Percentiles rank a stretch among this genome's conserved stretches.
Conservation (phyloP, 2,888 invertebrate species). For the Stegana nigrithorax region DNA sequence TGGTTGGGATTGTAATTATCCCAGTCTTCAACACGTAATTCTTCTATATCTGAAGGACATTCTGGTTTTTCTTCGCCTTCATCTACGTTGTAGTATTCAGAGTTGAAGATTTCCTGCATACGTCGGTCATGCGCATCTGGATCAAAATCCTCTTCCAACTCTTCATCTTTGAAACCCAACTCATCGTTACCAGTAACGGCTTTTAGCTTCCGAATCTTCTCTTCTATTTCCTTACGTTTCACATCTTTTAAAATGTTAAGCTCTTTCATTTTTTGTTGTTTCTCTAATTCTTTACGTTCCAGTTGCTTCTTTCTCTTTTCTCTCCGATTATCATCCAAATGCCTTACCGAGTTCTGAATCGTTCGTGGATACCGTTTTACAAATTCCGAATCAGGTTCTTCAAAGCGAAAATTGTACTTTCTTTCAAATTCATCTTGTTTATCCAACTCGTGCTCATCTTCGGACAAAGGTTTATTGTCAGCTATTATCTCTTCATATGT, state of each 20-base stretch:
- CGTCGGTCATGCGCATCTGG: conserved; percentile 86
- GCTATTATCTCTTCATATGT: conserved; percentile 78
- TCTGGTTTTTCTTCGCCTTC: conserved; percentile 82
- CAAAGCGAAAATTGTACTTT: conserved; percentile 95
- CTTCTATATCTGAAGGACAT: conserved; percentile 82
- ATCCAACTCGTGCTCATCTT: conserved; percentile 83
- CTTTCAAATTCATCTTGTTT: conserved; percentile 92
- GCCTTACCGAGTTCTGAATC: conserved; percentile 83
- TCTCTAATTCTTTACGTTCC: conserved; percentile 82
- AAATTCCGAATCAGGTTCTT: conserved; percentile 95
- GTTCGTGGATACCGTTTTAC: conserved; percentile 93
- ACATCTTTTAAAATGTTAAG: conserved; percentile 87
- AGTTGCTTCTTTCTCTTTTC: conserved; percentile 81
- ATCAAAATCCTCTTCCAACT: conserved; percentile 92
- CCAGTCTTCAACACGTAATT: conserved; percentile 67
- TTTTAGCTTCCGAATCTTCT: conserved; percentile 87
- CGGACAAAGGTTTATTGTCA: conserved; percentile 74
- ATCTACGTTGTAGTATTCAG: conserved; percentile 84
- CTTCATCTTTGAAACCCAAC: conserved; percentile 73
- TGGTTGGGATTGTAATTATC: conserved; percentile 65
- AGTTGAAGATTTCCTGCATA: conserved; percentile 88
- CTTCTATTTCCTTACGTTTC: conserved; percentile 89
- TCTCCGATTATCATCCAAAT: conserved; percentile 82
- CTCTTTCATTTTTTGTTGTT: conserved; percentile 85
- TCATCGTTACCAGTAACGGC: conserved; percentile 87